Base-by-base conservation (phyloP, 2,113 vertebrate genomes). In the Phycodurus eques region DNA sequence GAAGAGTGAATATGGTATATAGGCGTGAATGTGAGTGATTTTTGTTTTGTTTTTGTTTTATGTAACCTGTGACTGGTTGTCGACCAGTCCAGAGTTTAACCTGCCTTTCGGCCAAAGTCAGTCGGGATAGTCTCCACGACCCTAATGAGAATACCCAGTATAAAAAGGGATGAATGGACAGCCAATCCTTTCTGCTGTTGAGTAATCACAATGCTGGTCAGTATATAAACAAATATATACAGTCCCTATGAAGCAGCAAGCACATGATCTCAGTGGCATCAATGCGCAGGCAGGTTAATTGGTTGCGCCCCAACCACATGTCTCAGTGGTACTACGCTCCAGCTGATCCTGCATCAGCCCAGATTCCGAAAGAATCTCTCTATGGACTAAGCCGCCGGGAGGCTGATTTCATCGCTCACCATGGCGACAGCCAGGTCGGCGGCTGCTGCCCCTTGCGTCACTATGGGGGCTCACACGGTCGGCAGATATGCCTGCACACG, bases 361-460 rank as follows among this genome's bases (percentile, higher is more conserved):
- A 68, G 68, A 73, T 68, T 70, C 68, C 53, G 27, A 49, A 14
- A 46, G 20, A 65, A 7, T 7, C 72, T 67, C 68, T 83, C 56
- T 74, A 71, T 49, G 70, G 61, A 65, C 54, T 62, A 65, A 66
- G 79, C 71, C 73, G 82, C 84, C 76, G 46, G 60, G 47, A 77
- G 82, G 82, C 82, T 72, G 73, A 87, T 76, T 83, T 88, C 78
- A 87, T 74, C 83, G 80, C 75, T 84, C 78, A 68, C 76, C 68
- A 69, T 71, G 77, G 83, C 83, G 83, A 87, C 74, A 69, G 67
- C 60, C 71, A 13, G 43, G 69, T 77, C 65, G 57, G 80, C 77
- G 77, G 79, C 78, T 70, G 74, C 87, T 84, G 87, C 82, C 87
- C 82, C 90, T 88, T 87, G 71, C 46, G 75, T 89, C 78, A 51